Evolutionary conservation across 2,113 vertebrate genomes (phyloP), one percentile per base, ranked within the genome.

Genomic region (Fregata magnificens): DNA sequence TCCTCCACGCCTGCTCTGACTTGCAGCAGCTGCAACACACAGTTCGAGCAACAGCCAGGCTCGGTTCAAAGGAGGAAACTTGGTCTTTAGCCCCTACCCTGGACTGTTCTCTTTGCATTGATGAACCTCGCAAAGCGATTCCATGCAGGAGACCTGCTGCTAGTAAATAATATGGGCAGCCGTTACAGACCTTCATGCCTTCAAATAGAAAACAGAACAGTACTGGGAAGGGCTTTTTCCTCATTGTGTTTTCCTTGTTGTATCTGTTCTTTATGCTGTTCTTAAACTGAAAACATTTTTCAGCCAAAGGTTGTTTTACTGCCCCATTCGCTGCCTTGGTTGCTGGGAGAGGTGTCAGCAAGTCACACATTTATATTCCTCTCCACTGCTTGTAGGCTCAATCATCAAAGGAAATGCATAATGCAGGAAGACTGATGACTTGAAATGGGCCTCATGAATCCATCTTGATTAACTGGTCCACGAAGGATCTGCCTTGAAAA

Each of bases 351-450:
- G 73, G 77, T 65, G 17, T 96, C 86, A 94, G 83, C 55, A 86
- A 94, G 94, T 79, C 80, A 90, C 74, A 73, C 89, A 95, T 97
- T 96, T 93, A 91, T 82, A 97, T 95, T 95, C 93, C 42, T 94
- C 71, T 86, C 66, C 62, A 17, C 50, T 77, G 74, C 66, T 92
- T 79, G 72, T 96, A 83, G 88, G 86, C 83, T 95, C 92, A 94
- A 0, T 95, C 80, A 94, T 82, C 94, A 95, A 87, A 95, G 72
- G 52, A 92, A 94, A 96, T 97, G 83, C 88, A 95, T 95, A 97
- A 96, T 95, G 73, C 80, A 96, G 28, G 73, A 96, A 89, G 88
- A 91, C 76, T 92, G 92, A 96, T 96, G 94, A 88, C 86, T 95
- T 91, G 91, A 78, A 96, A 95, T 79, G 77, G 86, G 65, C 88